A percentile compares a stretch with the other conserved stretches of the same genome.
Conservation (phyloP, 2,888 invertebrate species). For the Lutraria lutraria region DNA sequence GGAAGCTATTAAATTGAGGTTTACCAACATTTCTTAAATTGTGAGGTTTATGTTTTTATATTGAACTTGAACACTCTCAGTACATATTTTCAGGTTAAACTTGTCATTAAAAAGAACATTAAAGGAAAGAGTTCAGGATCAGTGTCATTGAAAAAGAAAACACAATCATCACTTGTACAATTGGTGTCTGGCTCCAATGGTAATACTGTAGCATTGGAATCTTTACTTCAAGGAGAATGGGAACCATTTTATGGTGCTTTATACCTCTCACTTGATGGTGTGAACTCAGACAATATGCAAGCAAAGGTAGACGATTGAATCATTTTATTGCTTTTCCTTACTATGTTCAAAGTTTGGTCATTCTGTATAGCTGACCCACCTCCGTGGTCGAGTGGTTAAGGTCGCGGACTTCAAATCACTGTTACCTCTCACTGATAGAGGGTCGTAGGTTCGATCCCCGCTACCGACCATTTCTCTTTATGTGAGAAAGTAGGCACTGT, state of each 20-base stretch:
- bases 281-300: conserved; percentile 68
- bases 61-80: background rate
- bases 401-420: too few species aligned
- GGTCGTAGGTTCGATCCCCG: too few species aligned
- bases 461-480: too few species aligned
- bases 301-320: conserved; percentile 61
- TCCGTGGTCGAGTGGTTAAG: too few species aligned
- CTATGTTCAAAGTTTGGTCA: too few species aligned
- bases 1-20: too few species aligned
- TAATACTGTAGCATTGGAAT: conserved; percentile 40
- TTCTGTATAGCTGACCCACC: too few species aligned
- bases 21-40: too few species aligned
- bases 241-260: conserved; percentile 72
- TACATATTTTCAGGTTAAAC: conserved; percentile 50
- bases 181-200: conserved; percentile 63
- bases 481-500: too few species aligned
- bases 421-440: too few species aligned
- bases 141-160: conserved; percentile 49
- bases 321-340: background rate
- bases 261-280: conserved; percentile 76
- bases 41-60: too few species aligned
- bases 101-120: conserved; percentile 49
- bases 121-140: conserved; percentile 44
- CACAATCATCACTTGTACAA: conserved; percentile 59
- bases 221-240: conserved; percentile 49